A percentile compares a stretch with the other conserved stretches of the same genome.
phyloP scores from a whole-genome alignment of 1,140 invertebrate genomes.

The Bombus sylvicola region DNA sequence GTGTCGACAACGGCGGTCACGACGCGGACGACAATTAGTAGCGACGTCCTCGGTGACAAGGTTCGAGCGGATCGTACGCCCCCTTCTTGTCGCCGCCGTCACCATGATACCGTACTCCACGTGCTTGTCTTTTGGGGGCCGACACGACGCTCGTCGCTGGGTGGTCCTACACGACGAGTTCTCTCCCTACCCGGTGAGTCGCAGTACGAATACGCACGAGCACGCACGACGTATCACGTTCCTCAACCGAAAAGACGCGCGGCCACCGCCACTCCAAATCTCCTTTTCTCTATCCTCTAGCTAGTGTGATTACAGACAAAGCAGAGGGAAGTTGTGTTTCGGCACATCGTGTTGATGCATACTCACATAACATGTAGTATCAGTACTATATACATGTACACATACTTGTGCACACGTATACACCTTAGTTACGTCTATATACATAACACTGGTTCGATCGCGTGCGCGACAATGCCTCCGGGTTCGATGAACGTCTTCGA shows the following conservation, averaged over 20 bases:
- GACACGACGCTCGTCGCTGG: constrained; percentile 66
- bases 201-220: constrained; percentile 52
- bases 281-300: background rate
- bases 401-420: background rate
- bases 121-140: constrained; percentile 67
- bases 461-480: constrained; percentile 33
- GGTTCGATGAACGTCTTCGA: constrained; percentile 51
- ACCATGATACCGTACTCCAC: constrained; percentile 73
- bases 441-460: background rate
- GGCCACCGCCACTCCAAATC: background rate
- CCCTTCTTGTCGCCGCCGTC: constrained; percentile 48
- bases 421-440: background rate
- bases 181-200: constrained; percentile 66
- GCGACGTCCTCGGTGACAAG: constrained; percentile 22
- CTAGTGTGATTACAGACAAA: background rate
- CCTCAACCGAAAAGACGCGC: constrained; percentile 5
- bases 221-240: constrained; percentile 32
- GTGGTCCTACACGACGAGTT: constrained; percentile 59
- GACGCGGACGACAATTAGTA: constrained; percentile 1
- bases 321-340: background rate
- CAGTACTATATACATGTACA: background rate
- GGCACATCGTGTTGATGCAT: background rate
- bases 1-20: background rate
- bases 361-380: background rate
- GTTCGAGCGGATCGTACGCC: constrained; percentile 31